Conservation (phyloP, 2,888 invertebrate genomes). For the Bimastos eiseni region DNA sequence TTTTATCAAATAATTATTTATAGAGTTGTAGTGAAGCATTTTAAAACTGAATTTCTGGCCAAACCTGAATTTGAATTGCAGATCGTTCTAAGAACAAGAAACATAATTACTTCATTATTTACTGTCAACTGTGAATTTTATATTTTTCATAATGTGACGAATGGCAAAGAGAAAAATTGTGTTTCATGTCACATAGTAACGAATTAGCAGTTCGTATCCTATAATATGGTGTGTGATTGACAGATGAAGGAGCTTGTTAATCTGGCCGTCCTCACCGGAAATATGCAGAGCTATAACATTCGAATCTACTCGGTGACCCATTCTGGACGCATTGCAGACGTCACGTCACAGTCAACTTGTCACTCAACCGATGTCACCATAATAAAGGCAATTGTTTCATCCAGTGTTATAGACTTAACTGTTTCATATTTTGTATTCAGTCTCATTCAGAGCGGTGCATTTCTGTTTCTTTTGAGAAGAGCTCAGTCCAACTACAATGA, state of each 20-base stretch:
- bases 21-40: background rate
- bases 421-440: background rate
- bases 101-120: background rate
- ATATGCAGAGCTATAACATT: conserved; percentile 91
- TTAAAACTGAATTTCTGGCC: background rate
- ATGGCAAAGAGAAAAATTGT: background rate
- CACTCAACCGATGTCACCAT: conserved; percentile 93
- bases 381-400: conserved; percentile 71
- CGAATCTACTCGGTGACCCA: conserved; percentile 92
- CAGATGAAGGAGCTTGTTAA: conserved; percentile 94
- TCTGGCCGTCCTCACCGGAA: conserved; percentile 89
- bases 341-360: conserved; percentile 90
- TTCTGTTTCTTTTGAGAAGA: background rate
- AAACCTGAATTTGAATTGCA: background rate
- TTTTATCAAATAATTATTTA: background rate
- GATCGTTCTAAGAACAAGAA: background rate
- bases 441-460: background rate
- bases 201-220: background rate
- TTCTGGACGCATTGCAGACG: conserved; percentile 90
- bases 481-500: background rate
- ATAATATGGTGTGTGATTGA: conserved; percentile 31
- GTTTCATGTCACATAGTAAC: background rate
- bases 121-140: background rate
- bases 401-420: background rate
- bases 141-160: background rate